A percentile compares a stretch with the other conserved stretches of the same genome.
phyloP scores from a whole-genome alignment of 2,113 vertebrate species.

The Bagarius yarrelli region DNA sequence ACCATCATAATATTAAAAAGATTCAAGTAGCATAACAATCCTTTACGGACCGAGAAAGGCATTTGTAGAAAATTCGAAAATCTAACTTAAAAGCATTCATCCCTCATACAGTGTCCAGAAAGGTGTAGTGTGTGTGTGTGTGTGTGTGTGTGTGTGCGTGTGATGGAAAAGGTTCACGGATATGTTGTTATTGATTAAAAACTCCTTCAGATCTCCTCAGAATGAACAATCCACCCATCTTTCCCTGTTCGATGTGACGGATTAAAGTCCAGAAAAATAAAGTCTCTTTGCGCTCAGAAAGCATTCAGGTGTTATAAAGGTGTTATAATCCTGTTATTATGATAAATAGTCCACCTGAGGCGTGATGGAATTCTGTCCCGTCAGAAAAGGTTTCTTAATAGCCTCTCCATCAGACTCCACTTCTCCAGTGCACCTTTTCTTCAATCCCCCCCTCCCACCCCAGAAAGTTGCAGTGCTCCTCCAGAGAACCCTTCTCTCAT shows the following conservation, averaged over 20 bases:
- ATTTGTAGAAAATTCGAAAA: conserved; percentile 61
- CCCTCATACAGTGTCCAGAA: conserved; percentile 68
- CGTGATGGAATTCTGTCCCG: conserved; percentile 27
- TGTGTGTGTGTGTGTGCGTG: conserved; percentile 39
- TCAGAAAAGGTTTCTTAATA: conserved; percentile 11
- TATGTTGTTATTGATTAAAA: conserved; percentile 34
- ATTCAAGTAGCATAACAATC: conserved; percentile 91
- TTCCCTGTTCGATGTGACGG: conserved; percentile 60
- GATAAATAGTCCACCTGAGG: conserved; percentile 25
- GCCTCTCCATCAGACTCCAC: background rate
- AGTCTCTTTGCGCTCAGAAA: background rate
- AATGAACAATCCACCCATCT: conserved; percentile 22
- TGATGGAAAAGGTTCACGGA: conserved; percentile 53
- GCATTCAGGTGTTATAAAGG: conserved; percentile 7
- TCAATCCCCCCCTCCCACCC: conserved; percentile 13
- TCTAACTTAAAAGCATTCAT: conserved; percentile 67
- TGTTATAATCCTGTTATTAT: conserved; percentile 43
- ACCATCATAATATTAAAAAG: conserved; percentile 62
- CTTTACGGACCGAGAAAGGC: conserved; percentile 68
- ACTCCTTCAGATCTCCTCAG: conserved; percentile 42
- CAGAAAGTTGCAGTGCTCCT: conserved; percentile 18
- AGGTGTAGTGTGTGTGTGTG: conserved; percentile 9
- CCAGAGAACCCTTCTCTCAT: conserved; percentile 43
- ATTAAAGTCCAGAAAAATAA: conserved; percentile 59
- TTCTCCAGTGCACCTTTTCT: conserved; percentile 40